phyloP scores from a whole-genome alignment of 2,113 vertebrate genomes.

The Trogon surrucura region DNA sequence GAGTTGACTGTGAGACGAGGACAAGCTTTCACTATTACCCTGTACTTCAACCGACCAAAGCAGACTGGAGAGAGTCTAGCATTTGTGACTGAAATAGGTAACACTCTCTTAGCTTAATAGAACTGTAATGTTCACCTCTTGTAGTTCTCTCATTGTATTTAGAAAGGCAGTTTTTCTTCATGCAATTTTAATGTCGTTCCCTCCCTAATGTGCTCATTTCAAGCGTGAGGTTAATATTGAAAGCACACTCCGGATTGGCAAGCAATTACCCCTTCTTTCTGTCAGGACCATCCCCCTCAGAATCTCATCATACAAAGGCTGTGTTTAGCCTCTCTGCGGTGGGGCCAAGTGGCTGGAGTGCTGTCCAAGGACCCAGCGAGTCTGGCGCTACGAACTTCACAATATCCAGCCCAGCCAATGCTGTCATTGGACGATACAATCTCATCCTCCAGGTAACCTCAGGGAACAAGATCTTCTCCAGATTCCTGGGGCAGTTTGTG shows the following conservation, averaged over 20 bases:
- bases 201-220: not conserved
- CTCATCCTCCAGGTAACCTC: constrained; percentile 76
- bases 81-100: constrained; percentile 80
- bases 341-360: constrained; percentile 53
- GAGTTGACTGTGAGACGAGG: constrained; percentile 75
- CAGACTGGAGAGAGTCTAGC: constrained; percentile 61
- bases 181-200: not conserved
- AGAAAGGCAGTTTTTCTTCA: fast-evolving
- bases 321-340: constrained; percentile 59
- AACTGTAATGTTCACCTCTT: not conserved
- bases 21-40: constrained; percentile 55
- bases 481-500: constrained; percentile 78
- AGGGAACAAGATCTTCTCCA: constrained; percentile 51
- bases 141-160: not conserved
- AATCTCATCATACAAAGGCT: constrained; percentile 74
- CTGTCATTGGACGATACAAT: constrained; percentile 84
- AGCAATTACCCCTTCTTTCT: not conserved
- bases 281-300: constrained; percentile 78
- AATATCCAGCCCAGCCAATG: constrained; percentile 78
- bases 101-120: not conserved
- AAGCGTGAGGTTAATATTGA: not conserved
- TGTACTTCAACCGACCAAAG: constrained; percentile 65
- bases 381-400: constrained; percentile 9
- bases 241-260: not conserved
- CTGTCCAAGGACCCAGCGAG: not conserved